Evolutionary conservation across 2,113 vertebrate species (phyloP).

Genomic region (Donacobius atricapilla): DNA sequence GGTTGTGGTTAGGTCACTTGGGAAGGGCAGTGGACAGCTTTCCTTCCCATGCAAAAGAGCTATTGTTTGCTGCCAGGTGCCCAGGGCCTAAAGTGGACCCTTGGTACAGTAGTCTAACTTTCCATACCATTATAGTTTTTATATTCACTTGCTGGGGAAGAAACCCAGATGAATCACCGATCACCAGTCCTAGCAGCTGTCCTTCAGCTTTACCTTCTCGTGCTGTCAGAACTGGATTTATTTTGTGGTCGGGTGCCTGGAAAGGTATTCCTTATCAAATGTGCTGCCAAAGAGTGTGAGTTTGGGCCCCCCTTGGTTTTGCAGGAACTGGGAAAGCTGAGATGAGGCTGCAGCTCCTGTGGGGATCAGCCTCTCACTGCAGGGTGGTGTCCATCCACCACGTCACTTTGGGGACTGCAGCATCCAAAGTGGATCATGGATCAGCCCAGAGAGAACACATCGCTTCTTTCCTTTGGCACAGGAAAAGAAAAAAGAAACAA

Average conservation of each 20-base stretch:
- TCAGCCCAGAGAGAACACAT: neutral
- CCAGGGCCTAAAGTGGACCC: neutral
- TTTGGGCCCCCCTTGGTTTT: neutral
- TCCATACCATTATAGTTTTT: neutral
- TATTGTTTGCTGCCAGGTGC: accelerated
- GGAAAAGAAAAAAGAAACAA: neutral
- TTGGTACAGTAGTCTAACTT: neutral
- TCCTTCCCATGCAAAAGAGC: neutral
- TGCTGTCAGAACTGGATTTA: neutral
- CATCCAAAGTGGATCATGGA: neutral
- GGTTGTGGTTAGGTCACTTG: accelerated
- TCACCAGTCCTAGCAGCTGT: neutral
- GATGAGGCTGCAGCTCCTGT: neutral
- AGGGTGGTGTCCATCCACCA: neutral
- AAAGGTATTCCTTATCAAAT: neutral
- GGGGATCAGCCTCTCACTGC: neutral
- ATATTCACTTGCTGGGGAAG: neutral
- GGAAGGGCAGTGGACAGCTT: neutral
- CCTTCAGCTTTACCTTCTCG: neutral
- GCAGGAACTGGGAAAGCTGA: neutral
- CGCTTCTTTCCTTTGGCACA: neutral
- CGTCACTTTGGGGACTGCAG: accelerated
- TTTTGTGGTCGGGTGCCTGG: neutral
- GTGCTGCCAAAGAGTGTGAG: neutral
- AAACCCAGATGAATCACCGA: neutral